Percentiles rank a stretch among this genome's conserved stretches.
Conservation (phyloP, 2,888 invertebrate genomes). For the Scaptomyza parva region DNA sequence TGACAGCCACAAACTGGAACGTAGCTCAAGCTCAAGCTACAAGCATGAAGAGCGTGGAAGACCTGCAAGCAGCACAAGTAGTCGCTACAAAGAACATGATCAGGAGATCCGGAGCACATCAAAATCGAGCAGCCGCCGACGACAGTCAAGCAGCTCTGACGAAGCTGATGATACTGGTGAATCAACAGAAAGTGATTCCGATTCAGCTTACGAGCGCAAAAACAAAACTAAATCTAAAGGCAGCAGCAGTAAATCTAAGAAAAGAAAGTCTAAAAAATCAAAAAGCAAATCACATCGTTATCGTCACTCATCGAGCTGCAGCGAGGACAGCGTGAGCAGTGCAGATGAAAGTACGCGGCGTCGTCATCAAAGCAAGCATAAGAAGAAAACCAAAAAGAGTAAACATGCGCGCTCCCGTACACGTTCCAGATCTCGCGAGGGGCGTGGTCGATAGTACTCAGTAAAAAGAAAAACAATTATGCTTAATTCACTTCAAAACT, state of each 20-base stretch:
- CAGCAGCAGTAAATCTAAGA: slow-evolving; percentile 65
- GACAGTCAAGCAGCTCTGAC: slow-evolving; percentile 58
- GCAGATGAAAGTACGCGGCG: slow-evolving; percentile 38
- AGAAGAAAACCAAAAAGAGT: slow-evolving; percentile 84
- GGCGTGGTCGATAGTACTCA: slow-evolving; percentile 44
- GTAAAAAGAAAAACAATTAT: slow-evolving; percentile 1
- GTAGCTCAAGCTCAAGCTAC: slow-evolving; percentile 4
- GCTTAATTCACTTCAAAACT: slow-evolving; percentile 65
- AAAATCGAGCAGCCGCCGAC: slow-evolving; percentile 35
- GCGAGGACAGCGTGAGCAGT: slow-evolving; percentile 32
- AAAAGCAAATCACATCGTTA: slow-evolving; percentile 65
- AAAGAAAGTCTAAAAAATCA: slow-evolving; percentile 68
- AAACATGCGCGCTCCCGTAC: slow-evolving; percentile 83
- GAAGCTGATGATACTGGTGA: slow-evolving; percentile 69
- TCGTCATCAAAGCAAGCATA: slow-evolving; percentile 72
- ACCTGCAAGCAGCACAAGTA: slow-evolving; percentile 34
- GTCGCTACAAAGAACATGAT: slow-evolving; percentile 33
- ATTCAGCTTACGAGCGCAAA: slow-evolving; percentile 68
- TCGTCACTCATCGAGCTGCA: slow-evolving; percentile 22
- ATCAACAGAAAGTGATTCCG: slow-evolving; percentile 70
- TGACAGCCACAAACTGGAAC: slow-evolving; percentile 26
- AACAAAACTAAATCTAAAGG: slow-evolving; percentile 63
- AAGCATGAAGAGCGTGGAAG: slow-evolving; percentile 30
- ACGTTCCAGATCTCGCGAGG: slow-evolving; percentile 65
- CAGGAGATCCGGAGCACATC: slow-evolving; percentile 44